Conservation (phyloP, 1,140 invertebrate species). For the Rhagoletis pomonella region DNA sequence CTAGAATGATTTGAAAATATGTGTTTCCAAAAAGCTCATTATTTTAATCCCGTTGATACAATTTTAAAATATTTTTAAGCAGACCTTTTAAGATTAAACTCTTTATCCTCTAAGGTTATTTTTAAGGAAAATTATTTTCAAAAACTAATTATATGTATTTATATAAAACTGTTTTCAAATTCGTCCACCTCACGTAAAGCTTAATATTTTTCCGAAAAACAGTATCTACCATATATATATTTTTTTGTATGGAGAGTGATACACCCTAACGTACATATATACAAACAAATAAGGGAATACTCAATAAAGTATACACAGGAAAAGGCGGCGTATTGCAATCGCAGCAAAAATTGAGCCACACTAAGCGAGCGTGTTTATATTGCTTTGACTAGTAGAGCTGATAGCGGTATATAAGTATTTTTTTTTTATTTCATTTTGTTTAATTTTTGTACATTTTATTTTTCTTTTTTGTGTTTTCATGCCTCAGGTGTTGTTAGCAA, state of each 20-base stretch:
- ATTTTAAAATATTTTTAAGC: no score
- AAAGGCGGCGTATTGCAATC: conserved; percentile 26
- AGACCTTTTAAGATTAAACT: no score
- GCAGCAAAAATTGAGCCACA: conserved; percentile 46
- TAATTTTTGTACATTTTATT: neutral
- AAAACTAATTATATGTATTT: neutral
- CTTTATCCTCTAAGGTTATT: no score
- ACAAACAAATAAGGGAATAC: neutral
- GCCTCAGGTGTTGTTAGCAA: conserved; percentile 34
- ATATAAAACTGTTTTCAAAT: no score
- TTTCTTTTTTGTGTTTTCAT: neutral
- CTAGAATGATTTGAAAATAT: no score
- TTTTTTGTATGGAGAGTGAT: no score
- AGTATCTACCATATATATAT: neutral
- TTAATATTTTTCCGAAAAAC: neutral
- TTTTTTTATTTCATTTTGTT: conserved; percentile 8
- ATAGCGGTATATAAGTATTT: neutral
- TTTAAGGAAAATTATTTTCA: neutral
- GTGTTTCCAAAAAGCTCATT: no score
- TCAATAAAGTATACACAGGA: neutral
- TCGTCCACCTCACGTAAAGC: no score
- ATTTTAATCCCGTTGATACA: no score
- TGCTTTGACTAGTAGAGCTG: neutral
- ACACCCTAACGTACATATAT: no score
- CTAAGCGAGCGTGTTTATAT: conserved; percentile 20